Percentiles rank a stretch among this genome's conserved stretches.
These are phyloP conservation scores for Mythimna pallens DNA, from an alignment of 2,888 invertebrate genomes.

Conservation along the genomic window DNA sequence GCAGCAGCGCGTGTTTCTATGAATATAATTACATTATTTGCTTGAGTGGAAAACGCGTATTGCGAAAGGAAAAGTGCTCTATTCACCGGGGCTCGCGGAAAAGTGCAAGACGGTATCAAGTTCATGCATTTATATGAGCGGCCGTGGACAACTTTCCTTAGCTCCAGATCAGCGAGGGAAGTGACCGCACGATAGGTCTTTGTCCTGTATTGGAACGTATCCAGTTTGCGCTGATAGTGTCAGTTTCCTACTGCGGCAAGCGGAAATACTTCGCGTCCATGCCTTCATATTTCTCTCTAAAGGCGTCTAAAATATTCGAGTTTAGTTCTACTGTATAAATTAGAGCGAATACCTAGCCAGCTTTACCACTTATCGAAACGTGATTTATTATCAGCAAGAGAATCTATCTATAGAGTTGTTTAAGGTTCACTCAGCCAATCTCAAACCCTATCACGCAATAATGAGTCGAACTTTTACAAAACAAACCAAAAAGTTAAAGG, in stretches of 20 bases:
- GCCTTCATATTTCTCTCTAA: constrained; percentile 47
- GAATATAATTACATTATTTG: constrained; percentile 79
- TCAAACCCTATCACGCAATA: constrained; percentile 23
- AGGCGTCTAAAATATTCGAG: constrained; percentile 10
- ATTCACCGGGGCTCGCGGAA: constrained; percentile 78
- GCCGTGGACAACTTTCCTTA: constrained; percentile 84
- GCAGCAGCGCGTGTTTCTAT: constrained; percentile 38
- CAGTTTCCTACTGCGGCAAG: constrained; percentile 70
- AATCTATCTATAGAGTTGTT: background rate
- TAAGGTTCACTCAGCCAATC: background rate
- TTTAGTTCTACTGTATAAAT: constrained; percentile 28
- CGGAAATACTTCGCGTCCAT: constrained; percentile 72
- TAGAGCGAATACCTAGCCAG: constrained; percentile 26
- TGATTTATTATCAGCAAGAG: constrained; percentile 3
- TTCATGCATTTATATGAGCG: constrained; percentile 88
- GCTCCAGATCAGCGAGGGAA: constrained; percentile 85
- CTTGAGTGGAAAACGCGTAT: constrained; percentile 70
- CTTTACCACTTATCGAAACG: constrained; percentile 2
- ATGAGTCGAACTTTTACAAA: constrained; percentile 19
- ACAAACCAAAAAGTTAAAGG: constrained; percentile 12
- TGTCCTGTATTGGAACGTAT: constrained; percentile 86
- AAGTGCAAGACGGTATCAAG: constrained; percentile 87
- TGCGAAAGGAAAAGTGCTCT: constrained; percentile 85
- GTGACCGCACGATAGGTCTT: constrained; percentile 87
- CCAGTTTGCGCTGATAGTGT: constrained; percentile 78